A percentile compares a stretch with the other conserved stretches of the same genome.
Evolutionary conservation across 2,888 invertebrate species (phyloP).

Genomic region (Theodoxus fluviatilis): DNA sequence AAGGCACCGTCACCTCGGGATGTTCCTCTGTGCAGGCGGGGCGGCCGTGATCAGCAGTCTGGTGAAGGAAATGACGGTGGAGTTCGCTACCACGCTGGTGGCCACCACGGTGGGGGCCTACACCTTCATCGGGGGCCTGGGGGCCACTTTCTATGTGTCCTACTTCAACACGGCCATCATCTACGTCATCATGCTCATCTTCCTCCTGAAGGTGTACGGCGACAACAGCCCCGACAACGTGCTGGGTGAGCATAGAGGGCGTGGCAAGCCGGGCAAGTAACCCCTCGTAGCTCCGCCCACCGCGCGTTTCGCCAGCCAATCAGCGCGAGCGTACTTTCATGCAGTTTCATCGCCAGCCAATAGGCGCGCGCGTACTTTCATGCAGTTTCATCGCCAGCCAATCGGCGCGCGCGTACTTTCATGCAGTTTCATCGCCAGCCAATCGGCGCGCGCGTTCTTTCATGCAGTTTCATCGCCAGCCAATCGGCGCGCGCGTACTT

Average conservation of each 20-base stretch:
- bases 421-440: too few relatives aligned
- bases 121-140: slow-evolving; percentile 62
- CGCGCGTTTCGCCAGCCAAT: too few relatives aligned
- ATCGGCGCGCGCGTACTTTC: too few relatives aligned
- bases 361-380: too few relatives aligned
- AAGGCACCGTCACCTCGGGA: too few relatives aligned
- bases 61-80: slow-evolving; percentile 56
- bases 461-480: too few relatives aligned
- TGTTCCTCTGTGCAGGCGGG: slow-evolving; percentile 45
- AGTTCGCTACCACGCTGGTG: slow-evolving; percentile 59
- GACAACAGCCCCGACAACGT: slow-evolving; percentile 38
- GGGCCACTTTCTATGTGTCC: slow-evolving; percentile 65
- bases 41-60: slow-evolving; percentile 60
- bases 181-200: slow-evolving; percentile 58
- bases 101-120: slow-evolving; percentile 59
- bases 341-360: too few relatives aligned
- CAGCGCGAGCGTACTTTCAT: too few relatives aligned
- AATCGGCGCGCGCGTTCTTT: too few relatives aligned
- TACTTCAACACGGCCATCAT: slow-evolving; percentile 65
- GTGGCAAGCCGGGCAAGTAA: not conserved
- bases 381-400: too few relatives aligned
- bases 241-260: slow-evolving; percentile 41
- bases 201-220: slow-evolving; percentile 58
- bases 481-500: too few relatives aligned
- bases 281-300: too few relatives aligned